Evolutionary conservation across 2,888 invertebrate species (phyloP).

Genomic region (Acleris holmiana): DNA sequence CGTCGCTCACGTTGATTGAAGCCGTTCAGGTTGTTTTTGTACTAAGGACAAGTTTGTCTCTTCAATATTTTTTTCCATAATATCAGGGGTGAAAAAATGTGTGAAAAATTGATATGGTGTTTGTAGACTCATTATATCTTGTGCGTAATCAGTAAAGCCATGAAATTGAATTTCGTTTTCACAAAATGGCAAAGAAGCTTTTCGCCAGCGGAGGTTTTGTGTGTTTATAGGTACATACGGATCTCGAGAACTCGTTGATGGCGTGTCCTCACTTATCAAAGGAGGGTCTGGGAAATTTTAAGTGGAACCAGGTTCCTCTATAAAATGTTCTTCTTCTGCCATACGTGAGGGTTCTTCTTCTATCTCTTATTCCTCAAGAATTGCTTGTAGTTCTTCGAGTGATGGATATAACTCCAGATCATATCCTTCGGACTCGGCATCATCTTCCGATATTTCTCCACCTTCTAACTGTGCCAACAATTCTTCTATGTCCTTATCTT

Average conservation of each 20-base stretch:
- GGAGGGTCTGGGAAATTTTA: background rate
- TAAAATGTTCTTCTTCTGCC: background rate
- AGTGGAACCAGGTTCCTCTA: background rate
- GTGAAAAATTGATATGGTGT: conserved; percentile 14
- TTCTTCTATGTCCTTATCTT: conserved; percentile 42
- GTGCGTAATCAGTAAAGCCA: conserved; percentile 4
- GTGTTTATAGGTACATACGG: background rate
- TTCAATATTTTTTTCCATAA: conserved; percentile 3
- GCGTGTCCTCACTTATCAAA: too few relatives aligned
- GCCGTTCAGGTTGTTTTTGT: conserved; percentile 28
- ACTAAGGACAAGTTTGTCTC: conserved; percentile 12
- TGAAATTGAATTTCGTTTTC: conserved; percentile 9
- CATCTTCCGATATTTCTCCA: conserved; percentile 44
- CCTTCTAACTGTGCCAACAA: conserved; percentile 43
- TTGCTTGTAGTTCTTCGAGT: conserved; percentile 41
- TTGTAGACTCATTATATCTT: conserved; percentile 9
- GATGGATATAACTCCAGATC: conserved; percentile 42
- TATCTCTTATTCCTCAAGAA: conserved; percentile 38
- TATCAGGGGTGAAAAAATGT: background rate
- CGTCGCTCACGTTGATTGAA: conserved; percentile 19
- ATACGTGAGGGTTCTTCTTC: conserved; percentile 23
- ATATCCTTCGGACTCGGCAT: conserved; percentile 43
- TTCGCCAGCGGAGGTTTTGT: conserved; percentile 11
- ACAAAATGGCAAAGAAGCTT: conserved; percentile 5
- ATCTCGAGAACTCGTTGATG: background rate